Evolutionary conservation across 2,797 vertebrate genomes (phyloP), one percentile per base, ranked within the genome.

Genomic region (Sphaeramia orbicularis): DNA sequence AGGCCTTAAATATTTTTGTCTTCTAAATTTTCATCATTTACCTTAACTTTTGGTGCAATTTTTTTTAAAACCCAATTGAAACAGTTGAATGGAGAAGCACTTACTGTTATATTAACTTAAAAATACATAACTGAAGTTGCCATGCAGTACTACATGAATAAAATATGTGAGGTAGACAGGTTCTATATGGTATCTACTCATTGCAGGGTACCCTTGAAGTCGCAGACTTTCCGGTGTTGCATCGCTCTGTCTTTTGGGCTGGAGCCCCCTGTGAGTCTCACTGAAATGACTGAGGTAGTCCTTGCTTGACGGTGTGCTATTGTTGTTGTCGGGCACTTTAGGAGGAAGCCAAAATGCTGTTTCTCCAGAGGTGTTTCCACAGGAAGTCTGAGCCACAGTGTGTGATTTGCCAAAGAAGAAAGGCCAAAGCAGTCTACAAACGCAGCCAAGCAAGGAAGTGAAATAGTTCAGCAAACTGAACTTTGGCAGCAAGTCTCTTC

Each of bases 311-410:
- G 68, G 47, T 55, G 60, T 53, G n/a, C 43, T 30, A 18, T 61
- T 75, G 51, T 60, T 3, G 21, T 53, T 10, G 14, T 45, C 24
- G 40, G 18, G 32, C 21, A 4, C 30, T 61, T 65, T 45, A 35
- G 27, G 21, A 55, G 13, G 42, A 56, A 56, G 54, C 30, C 54
- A 21, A 56, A 56, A 56, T 38, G 42, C 38, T 37, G 24, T 43
- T 68, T 54, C 27, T 41, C 18, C 55, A 65, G 51, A 64, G 47
- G 65, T 42, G 71, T 76, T 71, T 51, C 62, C 69, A 68, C 43
- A 69, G 72, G 50, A 71, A 68, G 65, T 76, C 53, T 57, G 47
- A 48, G 59, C 32, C 50, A 40, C 65, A 43, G 32, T 10, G 42
- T 42, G 48, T 9, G 12, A 10, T 48, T 7, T 76, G 65, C 65